These are phyloP conservation scores for Phasia obesa DNA, from an alignment of 2,888 invertebrate species.

Conservation along the genomic window DNA sequence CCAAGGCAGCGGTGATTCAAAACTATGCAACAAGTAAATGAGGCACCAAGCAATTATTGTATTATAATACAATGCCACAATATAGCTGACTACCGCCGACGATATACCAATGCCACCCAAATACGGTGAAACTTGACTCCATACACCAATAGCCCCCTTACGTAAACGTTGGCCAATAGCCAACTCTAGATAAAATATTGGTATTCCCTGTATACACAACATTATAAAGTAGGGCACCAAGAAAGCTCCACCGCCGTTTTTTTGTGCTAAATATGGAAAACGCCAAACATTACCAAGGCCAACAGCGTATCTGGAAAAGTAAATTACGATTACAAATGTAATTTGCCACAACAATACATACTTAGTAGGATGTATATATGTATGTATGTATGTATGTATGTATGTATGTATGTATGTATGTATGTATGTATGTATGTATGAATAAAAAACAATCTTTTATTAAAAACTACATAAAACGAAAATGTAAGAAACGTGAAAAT, in stretches of 20 bases:
- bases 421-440: too few relatives aligned
- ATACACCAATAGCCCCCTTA: constrained; percentile 97
- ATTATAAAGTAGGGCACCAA: constrained; percentile 98
- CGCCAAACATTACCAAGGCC: constrained; percentile 98
- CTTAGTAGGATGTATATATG: too few relatives aligned
- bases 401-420: too few relatives aligned
- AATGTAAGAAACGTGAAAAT: too few relatives aligned
- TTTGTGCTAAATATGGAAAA: constrained; percentile 96
- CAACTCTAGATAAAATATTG: constrained; percentile 97
- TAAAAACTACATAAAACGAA: too few relatives aligned
- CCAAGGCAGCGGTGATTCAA: constrained; percentile 96
- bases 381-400: too few relatives aligned
- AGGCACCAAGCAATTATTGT: constrained; percentile 99
- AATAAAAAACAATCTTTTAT: too few relatives aligned
- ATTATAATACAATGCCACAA: constrained; percentile 98
- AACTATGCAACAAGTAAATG: constrained; percentile 96
- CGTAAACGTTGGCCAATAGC: constrained; percentile 96
- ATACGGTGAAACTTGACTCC: constrained; percentile 94
- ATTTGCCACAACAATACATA: too few relatives aligned
- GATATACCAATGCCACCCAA: constrained; percentile 95
- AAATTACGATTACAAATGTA: constrained; percentile 1
- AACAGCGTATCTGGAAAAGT: constrained; percentile 88
- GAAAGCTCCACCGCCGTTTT: constrained; percentile 98
- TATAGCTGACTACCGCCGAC: constrained; percentile 97
- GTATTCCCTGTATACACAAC: constrained; percentile 96